Base-by-base conservation (phyloP, 2,888 invertebrate genomes). In the Bugulina stolonifera region DNA sequence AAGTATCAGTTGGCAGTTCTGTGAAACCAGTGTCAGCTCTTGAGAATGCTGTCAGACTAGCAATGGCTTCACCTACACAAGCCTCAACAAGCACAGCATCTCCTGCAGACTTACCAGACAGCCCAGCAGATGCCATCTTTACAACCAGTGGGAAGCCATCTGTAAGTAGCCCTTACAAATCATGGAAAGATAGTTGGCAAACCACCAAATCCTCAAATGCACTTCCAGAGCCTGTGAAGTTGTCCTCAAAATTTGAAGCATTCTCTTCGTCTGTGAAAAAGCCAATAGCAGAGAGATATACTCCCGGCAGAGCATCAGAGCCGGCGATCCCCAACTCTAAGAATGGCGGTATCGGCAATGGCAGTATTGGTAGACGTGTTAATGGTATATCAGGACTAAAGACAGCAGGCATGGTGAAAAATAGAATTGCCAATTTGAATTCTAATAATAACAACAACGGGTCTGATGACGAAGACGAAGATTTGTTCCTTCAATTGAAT, bases 361-460 rank as follows among this genome's bases (percentile, higher is more conserved):
- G 5, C 43, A 43, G 43, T 18, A 43, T 43, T 43, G n/a, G 27
- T 23, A 57, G 27, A 57, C 27, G n/a, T 5, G 3, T 14, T 27
- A n/a, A n/a, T 23, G n/a, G n/a, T 14, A 57, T 57, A 57, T n/a
- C 10, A 5, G 57, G 27, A 5, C 5, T 57, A 57, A 57, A 57
- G 23, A 57, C 57, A 23, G 5, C 57, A 14, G 57, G 57, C 57
- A 3, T 57, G 3, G 57, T 57, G 3, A 57, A 57, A 57, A 57
- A 57, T 27, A 22, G 57, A 57, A 57, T 57, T 14, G 57, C 57
- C 10, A 57, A 57, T n/a, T 27, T 57, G 23, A 57, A 57, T n/a
- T 23, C n/a, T 14, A 52, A 52, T 18, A 57, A 57, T n/a, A 57
- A 57, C 25, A 57, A 57, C 25, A 57, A 57, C 57, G n/a, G 27